phyloP scores from a whole-genome alignment of 1,140 invertebrate species.

The Pachyrhynchus sulphureomaculatus region DNA sequence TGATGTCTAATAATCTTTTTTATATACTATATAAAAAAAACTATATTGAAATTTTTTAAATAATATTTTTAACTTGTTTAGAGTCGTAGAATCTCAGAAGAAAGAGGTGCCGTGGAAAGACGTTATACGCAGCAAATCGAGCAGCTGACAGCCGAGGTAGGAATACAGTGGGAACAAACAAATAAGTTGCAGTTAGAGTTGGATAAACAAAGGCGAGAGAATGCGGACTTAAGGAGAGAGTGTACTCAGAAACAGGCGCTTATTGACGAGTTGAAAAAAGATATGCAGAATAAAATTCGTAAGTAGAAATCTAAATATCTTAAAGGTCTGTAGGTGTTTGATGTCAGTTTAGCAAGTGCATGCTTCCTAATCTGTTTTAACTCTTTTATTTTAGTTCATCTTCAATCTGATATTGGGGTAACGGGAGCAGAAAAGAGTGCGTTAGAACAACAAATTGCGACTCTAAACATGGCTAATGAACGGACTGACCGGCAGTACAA shows the following conservation, averaged over 20 bases:
- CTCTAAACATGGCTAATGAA: conserved; percentile 60
- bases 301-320: conserved; percentile 36
- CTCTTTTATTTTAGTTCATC: conserved; percentile 55
- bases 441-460: conserved; percentile 73
- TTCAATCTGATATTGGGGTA: conserved; percentile 73
- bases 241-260: conserved; percentile 68
- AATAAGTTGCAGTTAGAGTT: conserved; percentile 74
- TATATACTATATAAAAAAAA: no score
- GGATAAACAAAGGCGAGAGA: conserved; percentile 73
- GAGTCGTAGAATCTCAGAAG: conserved; percentile 62
- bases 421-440: conserved; percentile 72
- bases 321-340: no score
- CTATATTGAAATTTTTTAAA: no score
- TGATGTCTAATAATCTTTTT: no score
- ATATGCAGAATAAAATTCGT: conserved; percentile 73
- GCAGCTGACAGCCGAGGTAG: conserved; percentile 73
- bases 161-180: conserved; percentile 75
- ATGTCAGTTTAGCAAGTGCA: no score
- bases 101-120: conserved; percentile 70
- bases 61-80: no score
- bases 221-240: conserved; percentile 71
- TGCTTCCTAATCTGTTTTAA: no score
- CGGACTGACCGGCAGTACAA: conserved; percentile 69
- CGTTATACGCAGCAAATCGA: conserved; percentile 73
- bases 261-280: conserved; percentile 76